Evolutionary conservation across 2,888 invertebrate species (phyloP).

Genomic region (Glyphotaelius pellucidus): DNA sequence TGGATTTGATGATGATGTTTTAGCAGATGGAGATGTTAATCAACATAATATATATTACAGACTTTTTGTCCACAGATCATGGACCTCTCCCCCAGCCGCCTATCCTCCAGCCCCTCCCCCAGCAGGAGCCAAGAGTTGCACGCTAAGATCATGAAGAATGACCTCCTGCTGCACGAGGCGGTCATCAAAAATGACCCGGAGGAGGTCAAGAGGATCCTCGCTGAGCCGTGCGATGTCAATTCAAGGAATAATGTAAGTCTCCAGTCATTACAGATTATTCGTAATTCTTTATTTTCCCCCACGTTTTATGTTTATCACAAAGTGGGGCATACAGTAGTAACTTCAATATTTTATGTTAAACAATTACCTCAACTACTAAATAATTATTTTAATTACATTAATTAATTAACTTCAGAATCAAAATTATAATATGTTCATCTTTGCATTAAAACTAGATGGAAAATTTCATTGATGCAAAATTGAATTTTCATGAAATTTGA

Average conservation of each 20-base stretch:
- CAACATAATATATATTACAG: background rate
- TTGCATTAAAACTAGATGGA: too few species aligned
- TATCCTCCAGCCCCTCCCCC: conserved; percentile 46
- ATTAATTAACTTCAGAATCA: too few species aligned
- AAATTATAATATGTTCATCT: too few species aligned
- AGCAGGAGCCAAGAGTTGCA: conserved; percentile 67
- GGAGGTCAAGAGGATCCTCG: conserved; percentile 80
- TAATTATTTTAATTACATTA: too few species aligned
- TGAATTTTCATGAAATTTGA: too few species aligned
- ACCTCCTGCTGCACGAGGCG: conserved; percentile 84
- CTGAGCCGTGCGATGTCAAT: conserved; percentile 83
- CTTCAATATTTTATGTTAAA: too few species aligned
- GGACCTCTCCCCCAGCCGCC: conserved; percentile 57
- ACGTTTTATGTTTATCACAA: conserved; percentile 67
- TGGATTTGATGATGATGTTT: background rate
- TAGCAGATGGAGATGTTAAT: background rate
- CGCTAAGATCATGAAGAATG: conserved; percentile 81
- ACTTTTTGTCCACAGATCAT: conserved; percentile 49
- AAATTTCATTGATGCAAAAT: too few species aligned
- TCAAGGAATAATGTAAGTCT: conserved; percentile 83
- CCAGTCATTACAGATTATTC: too few species aligned
- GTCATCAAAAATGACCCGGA: conserved; percentile 86
- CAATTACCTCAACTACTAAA: too few species aligned
- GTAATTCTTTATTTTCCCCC: too few species aligned
- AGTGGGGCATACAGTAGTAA: too few species aligned